Percentiles rank a stretch among this genome's conserved stretches.
Conservation (phyloP, 2,888 invertebrate species). For the Thereva unica region DNA sequence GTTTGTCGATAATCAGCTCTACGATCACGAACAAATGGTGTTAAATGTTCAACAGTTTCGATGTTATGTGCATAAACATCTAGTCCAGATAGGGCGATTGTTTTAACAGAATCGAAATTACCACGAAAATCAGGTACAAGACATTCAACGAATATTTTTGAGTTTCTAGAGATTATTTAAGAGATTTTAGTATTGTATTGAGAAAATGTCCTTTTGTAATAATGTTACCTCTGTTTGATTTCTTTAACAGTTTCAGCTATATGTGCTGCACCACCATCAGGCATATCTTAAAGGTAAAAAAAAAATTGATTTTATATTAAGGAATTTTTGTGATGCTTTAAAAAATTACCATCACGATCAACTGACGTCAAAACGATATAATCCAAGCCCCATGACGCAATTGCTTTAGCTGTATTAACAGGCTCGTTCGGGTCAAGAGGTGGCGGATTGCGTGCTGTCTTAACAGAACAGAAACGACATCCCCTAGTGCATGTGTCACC, state of each 20-base stretch:
- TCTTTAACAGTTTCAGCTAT: slow-evolving; percentile 89
- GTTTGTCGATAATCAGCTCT: slow-evolving; percentile 93
- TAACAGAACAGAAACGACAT: slow-evolving; percentile 98
- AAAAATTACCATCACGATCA: slow-evolving; percentile 84
- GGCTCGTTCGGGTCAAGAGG: slow-evolving; percentile 90
- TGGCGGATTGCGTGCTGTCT: slow-evolving; percentile 89
- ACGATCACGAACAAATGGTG: slow-evolving; percentile 90
- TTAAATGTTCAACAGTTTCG: slow-evolving; percentile 91
- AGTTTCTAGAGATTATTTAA: slow-evolving; percentile 62
- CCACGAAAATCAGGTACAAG: slow-evolving; percentile 96
- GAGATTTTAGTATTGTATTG: slow-evolving; percentile 3
- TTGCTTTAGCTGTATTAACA: slow-evolving; percentile 86
- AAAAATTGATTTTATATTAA: slow-evolving; percentile 3
- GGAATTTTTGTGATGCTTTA: too few species aligned
- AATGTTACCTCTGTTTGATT: slow-evolving; percentile 74
- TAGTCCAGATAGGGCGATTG: slow-evolving; percentile 78
- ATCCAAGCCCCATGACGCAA: slow-evolving; percentile 92
- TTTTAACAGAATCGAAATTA: slow-evolving; percentile 71
- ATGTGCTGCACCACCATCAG: slow-evolving; percentile 92
- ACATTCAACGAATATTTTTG: slow-evolving; percentile 90
- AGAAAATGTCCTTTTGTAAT: slow-evolving; percentile 7
- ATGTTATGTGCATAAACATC: slow-evolving; percentile 99
- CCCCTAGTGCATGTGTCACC: slow-evolving; percentile 99
- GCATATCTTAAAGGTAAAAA: slow-evolving; percentile 67
- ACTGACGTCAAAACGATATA: slow-evolving; percentile 98